phyloP scores from a whole-genome alignment of 2,113 vertebrate genomes.

The Gobio gobio region DNA sequence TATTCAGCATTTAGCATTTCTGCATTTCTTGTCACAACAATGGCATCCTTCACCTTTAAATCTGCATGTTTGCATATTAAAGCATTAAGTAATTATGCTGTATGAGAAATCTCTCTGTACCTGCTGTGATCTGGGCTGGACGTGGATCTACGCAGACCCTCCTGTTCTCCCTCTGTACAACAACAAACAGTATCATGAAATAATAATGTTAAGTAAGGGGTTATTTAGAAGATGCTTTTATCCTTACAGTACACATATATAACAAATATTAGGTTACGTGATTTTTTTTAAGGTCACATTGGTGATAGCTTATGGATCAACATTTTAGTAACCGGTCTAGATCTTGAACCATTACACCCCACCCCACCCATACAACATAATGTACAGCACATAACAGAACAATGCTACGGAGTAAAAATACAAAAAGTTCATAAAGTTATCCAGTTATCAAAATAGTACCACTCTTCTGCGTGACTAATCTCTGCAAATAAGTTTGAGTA shows the following conservation, averaged over 20 bases:
- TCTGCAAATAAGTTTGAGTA: conserved; percentile 4
- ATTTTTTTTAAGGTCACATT: neutral
- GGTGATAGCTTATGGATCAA: neutral
- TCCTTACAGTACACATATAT: neutral
- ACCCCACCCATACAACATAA: neutral
- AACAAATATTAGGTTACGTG: neutral
- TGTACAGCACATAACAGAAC: conserved; percentile 19
- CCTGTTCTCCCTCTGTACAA: conserved; percentile 71
- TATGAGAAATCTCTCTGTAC: conserved; percentile 54
- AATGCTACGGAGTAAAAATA: neutral
- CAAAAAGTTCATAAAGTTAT: neutral
- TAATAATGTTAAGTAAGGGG: neutral
- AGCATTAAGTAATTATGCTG: neutral
- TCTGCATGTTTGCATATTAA: neutral
- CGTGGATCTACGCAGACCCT: conserved; percentile 70
- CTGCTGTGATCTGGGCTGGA: conserved; percentile 78
- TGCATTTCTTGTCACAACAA: neutral
- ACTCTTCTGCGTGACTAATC: neutral
- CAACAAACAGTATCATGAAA: conserved; percentile 30
- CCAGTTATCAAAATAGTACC: neutral
- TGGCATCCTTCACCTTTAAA: neutral
- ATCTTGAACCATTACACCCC: neutral
- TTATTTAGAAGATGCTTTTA: neutral
- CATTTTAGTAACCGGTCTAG: neutral
- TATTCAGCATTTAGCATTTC: neutral